Evolutionary conservation across 2,113 vertebrate species (phyloP), one percentile per base, ranked within the genome.

Genomic region (Apistogramma diplotaenia): DNA sequence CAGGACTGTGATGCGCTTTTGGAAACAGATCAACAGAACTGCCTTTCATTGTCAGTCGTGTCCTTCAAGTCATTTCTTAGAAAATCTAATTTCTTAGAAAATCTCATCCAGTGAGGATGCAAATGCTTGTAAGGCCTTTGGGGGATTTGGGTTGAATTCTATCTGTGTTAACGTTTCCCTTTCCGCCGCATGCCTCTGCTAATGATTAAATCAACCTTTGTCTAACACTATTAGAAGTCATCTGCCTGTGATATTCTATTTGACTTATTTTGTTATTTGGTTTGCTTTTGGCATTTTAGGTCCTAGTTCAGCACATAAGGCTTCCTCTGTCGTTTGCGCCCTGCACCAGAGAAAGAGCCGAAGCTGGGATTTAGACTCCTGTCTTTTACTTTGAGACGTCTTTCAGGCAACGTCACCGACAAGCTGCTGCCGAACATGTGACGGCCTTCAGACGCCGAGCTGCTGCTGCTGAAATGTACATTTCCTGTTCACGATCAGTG

Each of bases 261-360:
- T 29, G 10, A 56, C 16, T 70, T 43, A 33, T 55, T 71, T 70
- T 55, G 9, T 70, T 19, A 31, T 21, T n/a, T 27, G 12, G 53
- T 56, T 43, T 78, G 16, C 40, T 27, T 82, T 54, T 77, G 72
- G 81, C 65, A 67, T 72, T 37, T 40, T 6, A 55, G 84, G 37
- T 73, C 72, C 61, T 5, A 16, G 33, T 72, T 85, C 19, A 54
- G 33, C 8, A 33, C 33, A 31, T 78, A 51, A 10, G 16, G 27
- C 46, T 82, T 79, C 46, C 46, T 40, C 55, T 62, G 8, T 70
- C 43, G 15, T 23, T 62, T 60, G 54, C 76, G 49, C 35, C n/a
- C 15, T 1, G 5, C 4, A 59, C 25, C 75, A 62, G 40, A 65
- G n/a, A 56, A 51, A 35, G 10, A 40, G 65, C 59, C 58, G 56